Percentiles rank a stretch among this genome's conserved stretches.
phyloP scores from a whole-genome alignment of 2,113 vertebrate genomes.

The Eudorcas thomsonii region DNA sequence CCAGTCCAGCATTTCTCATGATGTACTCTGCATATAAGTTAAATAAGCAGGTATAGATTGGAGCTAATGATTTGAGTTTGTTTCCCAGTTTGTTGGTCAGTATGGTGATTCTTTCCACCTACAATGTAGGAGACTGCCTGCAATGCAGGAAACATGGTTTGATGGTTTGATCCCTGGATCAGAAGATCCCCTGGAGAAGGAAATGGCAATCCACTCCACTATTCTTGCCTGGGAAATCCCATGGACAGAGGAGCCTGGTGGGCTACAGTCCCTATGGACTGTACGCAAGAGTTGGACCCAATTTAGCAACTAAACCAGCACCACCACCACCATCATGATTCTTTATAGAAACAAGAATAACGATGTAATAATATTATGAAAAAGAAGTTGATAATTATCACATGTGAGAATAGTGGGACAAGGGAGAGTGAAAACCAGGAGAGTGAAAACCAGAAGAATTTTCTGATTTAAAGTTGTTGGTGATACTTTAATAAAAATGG shows the following conservation, averaged over 20 bases:
- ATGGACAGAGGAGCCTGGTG: background rate
- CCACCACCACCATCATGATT: background rate
- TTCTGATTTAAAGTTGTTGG: background rate
- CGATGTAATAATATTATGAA: background rate
- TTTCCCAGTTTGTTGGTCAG: background rate
- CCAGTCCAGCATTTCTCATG: too few species aligned
- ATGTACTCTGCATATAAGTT: too few species aligned
- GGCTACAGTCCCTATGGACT: background rate
- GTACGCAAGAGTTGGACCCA: background rate
- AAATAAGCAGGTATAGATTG: background rate
- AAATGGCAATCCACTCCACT: background rate
- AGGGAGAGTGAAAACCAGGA: background rate
- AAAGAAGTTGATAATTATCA: background rate
- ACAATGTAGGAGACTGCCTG: background rate
- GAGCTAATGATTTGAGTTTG: background rate
- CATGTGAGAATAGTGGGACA: background rate
- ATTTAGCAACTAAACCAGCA: background rate
- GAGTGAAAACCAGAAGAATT: background rate
- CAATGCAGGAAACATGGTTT: background rate
- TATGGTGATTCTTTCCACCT: background rate
- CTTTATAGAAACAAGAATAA: background rate
- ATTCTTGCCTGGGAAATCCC: background rate
- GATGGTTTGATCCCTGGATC: background rate
- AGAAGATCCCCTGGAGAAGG: background rate
- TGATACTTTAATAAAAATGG: background rate